Conservation (phyloP, 2,113 vertebrate species). For the Platycercus adscitus region DNA sequence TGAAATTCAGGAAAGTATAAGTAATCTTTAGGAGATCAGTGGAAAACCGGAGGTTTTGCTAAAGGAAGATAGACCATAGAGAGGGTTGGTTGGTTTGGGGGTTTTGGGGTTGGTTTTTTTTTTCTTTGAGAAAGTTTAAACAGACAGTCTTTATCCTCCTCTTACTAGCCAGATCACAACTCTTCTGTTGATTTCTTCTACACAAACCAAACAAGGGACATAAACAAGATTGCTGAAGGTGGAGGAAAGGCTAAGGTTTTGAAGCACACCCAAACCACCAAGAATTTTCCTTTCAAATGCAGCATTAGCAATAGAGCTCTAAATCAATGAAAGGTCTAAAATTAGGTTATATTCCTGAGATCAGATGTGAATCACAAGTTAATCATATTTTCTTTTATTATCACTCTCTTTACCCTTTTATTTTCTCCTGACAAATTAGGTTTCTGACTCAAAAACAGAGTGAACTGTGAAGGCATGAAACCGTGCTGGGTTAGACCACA, state of each 20-base stretch:
- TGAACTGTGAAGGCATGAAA: slow-evolving; percentile 50
- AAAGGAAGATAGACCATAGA: not conserved
- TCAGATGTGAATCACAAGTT: slow-evolving; percentile 69
- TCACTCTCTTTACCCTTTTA: slow-evolving; percentile 57
- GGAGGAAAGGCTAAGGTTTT: not conserved
- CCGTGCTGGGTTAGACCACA: not conserved
- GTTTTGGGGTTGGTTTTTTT: not conserved
- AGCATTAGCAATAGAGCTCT: slow-evolving; percentile 54
- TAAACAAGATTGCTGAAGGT: not conserved
- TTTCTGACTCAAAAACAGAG: slow-evolving; percentile 18
- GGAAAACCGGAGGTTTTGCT: not conserved
- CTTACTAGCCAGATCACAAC: not conserved
- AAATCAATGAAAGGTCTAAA: slow-evolving; percentile 63
- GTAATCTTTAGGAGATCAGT: not conserved
- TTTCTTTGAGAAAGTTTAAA: slow-evolving; percentile 7
- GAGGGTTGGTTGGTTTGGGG: not conserved
- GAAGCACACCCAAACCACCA: slow-evolving; percentile 47
- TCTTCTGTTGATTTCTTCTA: slow-evolving; percentile 1
- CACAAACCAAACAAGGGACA: slow-evolving; percentile 12
- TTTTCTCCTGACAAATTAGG: slow-evolving; percentile 56
- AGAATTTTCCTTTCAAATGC: slow-evolving; percentile 57
- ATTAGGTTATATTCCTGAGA: slow-evolving; percentile 66
- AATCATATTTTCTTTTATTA: slow-evolving; percentile 66
- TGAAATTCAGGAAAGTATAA: not conserved
- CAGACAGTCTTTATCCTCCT: slow-evolving; percentile 2